Evolutionary conservation across 2,888 invertebrate genomes (phyloP), one percentile per base, ranked within the genome.

Genomic region (Endotricha flammealis): DNA sequence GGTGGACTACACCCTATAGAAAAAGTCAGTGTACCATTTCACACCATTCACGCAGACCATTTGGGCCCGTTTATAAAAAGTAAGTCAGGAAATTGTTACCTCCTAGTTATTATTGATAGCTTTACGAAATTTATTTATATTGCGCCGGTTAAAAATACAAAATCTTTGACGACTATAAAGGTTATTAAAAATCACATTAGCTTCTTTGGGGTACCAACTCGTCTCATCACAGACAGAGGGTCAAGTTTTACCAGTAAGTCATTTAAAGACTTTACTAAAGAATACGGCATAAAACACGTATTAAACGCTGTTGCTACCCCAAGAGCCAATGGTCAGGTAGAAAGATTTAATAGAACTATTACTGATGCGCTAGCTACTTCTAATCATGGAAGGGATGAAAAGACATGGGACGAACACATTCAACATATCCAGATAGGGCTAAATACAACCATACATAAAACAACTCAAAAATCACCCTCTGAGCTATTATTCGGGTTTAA

Each of bases 21-120:
- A 1, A 56, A 52, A 13, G 5, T 38, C 0, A 31, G 25, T 8
- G 17, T 36, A 0, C 52, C 57, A 0, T 56, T 53, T 8, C 50
- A 55, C 9, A 67, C 50, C 11, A 35, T 37, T 3, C 64, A 50
- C 10, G 44, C 38, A 23, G 58, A 56, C 20, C 56, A 46, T 32
- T 14, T 49, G 1, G 55, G 48, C 0, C 53, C 53, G 0, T 38
- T 38, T 11, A 14, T 36, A 12, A 44, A 29, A 12, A 50, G 46
- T n/a, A 49, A 41, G 13, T 31, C 9, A 5, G 43, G 46, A 2
- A 50, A 50, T 11, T 44, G 32, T 8, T 51, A 48, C 23, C 12
- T 44, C 4, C 12, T 52, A 2, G 47, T 52, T 2, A 8, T 52
- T 1, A 33, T 51, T 2, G 50, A 51, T 16, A 29, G 38, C 0